Conservation (phyloP, 2,797 vertebrate genomes). For the Sphaeramia orbicularis region DNA sequence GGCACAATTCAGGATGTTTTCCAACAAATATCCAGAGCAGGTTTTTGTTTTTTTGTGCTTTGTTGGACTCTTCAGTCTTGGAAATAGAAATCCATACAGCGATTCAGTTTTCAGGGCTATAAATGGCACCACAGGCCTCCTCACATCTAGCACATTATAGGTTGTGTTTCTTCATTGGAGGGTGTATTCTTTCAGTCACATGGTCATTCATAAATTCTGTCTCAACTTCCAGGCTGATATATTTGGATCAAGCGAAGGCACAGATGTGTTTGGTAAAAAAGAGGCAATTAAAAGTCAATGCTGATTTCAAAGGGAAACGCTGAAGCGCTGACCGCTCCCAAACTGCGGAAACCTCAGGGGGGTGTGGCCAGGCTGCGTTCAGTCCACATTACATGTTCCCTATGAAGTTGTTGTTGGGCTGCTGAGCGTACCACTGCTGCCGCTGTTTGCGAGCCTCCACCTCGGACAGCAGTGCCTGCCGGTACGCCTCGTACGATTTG, state of each 20-base stretch:
- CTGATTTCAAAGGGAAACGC: slow-evolving; percentile 49
- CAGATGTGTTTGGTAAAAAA: slow-evolving; percentile 80
- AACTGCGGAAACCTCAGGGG: slow-evolving; percentile 66
- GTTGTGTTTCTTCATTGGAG: slow-evolving; percentile 56
- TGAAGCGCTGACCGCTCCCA: slow-evolving; percentile 57
- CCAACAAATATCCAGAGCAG: slow-evolving; percentile 31
- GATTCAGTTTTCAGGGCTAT: slow-evolving; percentile 42
- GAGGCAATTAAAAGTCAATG: slow-evolving; percentile 67
- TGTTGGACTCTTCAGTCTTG: slow-evolving; percentile 37
- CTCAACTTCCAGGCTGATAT: slow-evolving; percentile 65
- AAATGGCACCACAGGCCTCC: slow-evolving; percentile 37
- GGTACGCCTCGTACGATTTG: slow-evolving; percentile 97
- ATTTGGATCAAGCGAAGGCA: slow-evolving; percentile 83
- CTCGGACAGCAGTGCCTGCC: slow-evolving; percentile 93
- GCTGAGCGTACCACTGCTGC: slow-evolving; percentile 94
- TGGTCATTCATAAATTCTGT: slow-evolving; percentile 46
- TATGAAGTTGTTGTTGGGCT: slow-evolving; percentile 89
- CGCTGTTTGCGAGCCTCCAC: slow-evolving; percentile 94
- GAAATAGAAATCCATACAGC: slow-evolving; percentile 43
- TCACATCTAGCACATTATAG: slow-evolving; percentile 35
- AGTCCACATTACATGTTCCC: slow-evolving; percentile 80
- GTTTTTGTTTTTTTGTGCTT: slow-evolving; percentile 23
- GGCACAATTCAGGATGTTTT: slow-evolving; percentile 60
- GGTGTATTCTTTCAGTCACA: slow-evolving; percentile 54
- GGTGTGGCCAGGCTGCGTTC: slow-evolving; percentile 43